Percentiles rank a stretch among this genome's conserved stretches.
These are phyloP conservation scores for Neogale vison DNA, from an alignment of 2,113 vertebrate genomes.

Conservation along the genomic window DNA sequence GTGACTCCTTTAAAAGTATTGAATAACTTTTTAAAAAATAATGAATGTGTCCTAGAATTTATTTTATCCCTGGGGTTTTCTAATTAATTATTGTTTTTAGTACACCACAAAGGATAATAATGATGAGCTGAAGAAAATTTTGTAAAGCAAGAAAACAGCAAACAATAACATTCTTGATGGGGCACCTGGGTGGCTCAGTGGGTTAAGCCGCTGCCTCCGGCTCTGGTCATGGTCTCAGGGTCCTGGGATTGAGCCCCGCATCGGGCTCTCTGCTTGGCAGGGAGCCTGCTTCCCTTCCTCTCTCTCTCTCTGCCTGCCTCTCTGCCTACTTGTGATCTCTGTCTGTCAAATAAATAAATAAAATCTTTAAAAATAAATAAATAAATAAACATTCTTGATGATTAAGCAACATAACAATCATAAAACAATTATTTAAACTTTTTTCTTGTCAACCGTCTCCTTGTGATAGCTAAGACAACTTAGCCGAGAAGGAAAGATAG, in stretches of 20 bases:
- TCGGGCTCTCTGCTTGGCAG: too few relatives aligned
- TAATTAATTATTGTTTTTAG: constrained; percentile 1
- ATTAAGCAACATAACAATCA: neutral
- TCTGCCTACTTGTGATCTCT: too few relatives aligned
- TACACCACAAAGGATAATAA: neutral
- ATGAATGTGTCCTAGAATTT: neutral
- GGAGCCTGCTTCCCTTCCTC: too few relatives aligned
- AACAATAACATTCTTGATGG: constrained; percentile 12
- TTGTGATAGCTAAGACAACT: neutral
- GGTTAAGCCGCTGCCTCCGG: too few relatives aligned
- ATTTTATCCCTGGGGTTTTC: neutral
- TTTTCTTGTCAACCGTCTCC: neutral
- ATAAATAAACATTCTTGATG: neutral
- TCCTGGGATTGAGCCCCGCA: too few relatives aligned
- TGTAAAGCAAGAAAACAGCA: constrained; percentile 17
- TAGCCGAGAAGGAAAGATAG: neutral
- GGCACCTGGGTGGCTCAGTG: too few relatives aligned
- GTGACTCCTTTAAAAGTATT: neutral
- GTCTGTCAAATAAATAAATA: too few relatives aligned
- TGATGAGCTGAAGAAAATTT: neutral
- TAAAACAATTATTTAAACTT: neutral
- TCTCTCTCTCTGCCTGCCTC: too few relatives aligned
- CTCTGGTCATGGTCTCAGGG: too few relatives aligned
- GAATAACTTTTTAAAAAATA: neutral
- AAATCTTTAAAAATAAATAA: too few relatives aligned